Base-by-base conservation (phyloP, 2,888 invertebrate species). In the Drosophila anomelani region DNA sequence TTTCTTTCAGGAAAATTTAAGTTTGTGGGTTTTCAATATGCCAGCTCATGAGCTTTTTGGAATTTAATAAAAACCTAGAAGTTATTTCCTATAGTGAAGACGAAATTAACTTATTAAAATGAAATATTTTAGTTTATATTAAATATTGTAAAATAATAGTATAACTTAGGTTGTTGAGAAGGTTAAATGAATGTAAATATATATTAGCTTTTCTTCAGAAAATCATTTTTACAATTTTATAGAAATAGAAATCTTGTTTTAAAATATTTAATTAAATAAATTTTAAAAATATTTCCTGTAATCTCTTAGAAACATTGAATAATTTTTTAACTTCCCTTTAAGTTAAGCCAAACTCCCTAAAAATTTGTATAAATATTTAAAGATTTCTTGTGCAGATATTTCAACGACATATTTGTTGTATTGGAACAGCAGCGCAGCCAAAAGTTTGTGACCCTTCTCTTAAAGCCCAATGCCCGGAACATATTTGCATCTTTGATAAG, bases 401-500 rank as follows among this genome's bases (percentile, higher is more conserved):
- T 51, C 10, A 20, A 1, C 51, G 20, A 51, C 34, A 36, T 51
- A 51, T 53, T 53, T 53, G 51, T 6, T 15, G 51, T 36, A 53
- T 53, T 36, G 36, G 36, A 36, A 36, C 51, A 20, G 20, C 34
- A 20, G 32, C 53, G 1, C 23, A 29, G 53, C 15, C 20, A 23
- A 32, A 26, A 46, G 38, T 32, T 46, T n/a, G 26, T 15, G 34
- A 41, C 47, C 43, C 36, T 54, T 44, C 59, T 39, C 32, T 47
- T 55, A 26, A 43, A 59, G 39, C 34, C 51, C 46, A 36, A 47
- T 38, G 56, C 43, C 71, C 34, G 70, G 57, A 70, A 73, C 57
- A 67, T 88, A 89, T 85, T 85, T 85, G 85, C 85, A 85, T 85
- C 86, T 85, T 58, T 61, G 85, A 88, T 89, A 85, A 89, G 73